Percentiles rank a stretch among this genome's conserved stretches.
phyloP scores from a whole-genome alignment of 2,888 invertebrate species.

The Platycheirus rosarum region DNA sequence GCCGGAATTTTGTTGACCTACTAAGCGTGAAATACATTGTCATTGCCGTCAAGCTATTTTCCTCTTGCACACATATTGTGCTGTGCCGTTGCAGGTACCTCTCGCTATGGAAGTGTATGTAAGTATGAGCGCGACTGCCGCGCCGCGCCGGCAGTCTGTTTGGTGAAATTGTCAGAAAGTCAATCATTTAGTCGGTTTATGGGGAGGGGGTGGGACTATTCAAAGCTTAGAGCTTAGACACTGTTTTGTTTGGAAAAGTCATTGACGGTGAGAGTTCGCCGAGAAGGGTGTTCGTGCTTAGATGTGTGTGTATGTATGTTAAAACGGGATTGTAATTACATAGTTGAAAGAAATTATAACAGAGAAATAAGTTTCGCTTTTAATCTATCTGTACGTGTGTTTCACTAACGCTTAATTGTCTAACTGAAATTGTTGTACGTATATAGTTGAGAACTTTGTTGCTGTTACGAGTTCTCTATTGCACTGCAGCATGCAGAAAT shows the following conservation, averaged over 20 bases:
- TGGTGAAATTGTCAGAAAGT: constrained; percentile 35
- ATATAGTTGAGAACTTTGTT: no score
- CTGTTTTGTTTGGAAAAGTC: constrained; percentile 22
- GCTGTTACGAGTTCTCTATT: no score
- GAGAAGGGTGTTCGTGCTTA: not conserved
- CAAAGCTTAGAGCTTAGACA: constrained; percentile 18
- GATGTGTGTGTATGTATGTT: not conserved
- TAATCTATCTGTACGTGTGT: constrained; percentile 20
- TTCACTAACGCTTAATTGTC: no score
- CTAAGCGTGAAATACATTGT: constrained; percentile 81
- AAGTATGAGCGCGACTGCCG: not conserved
- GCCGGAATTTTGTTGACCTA: constrained; percentile 83
- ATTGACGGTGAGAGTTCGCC: not conserved
- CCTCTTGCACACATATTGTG: constrained; percentile 48
- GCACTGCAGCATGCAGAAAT: no score
- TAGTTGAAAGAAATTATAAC: constrained; percentile 24
- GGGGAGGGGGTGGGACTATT: constrained; percentile 16
- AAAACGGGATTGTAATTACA: constrained; percentile 45
- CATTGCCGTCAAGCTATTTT: constrained; percentile 80
- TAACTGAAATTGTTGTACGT: no score
- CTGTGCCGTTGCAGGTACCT: constrained; percentile 34
- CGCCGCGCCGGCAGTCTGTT: constrained; percentile 26
- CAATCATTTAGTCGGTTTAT: constrained; percentile 34
- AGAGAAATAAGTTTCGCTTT: constrained; percentile 40
- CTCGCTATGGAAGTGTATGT: not conserved